Conservation (phyloP, 1,140 invertebrate genomes). For the Megathymus violae region DNA sequence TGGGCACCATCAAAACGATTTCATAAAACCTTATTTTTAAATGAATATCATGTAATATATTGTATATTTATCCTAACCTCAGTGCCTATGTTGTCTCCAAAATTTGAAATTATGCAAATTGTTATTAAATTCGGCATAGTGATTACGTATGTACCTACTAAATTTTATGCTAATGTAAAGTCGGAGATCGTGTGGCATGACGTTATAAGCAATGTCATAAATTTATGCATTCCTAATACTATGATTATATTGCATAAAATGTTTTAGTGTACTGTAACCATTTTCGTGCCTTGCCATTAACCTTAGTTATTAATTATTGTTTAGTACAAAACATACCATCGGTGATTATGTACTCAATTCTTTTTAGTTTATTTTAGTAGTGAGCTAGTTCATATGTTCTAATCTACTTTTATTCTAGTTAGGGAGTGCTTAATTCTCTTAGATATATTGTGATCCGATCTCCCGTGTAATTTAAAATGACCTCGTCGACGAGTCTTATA, state of each 20-base stretch:
- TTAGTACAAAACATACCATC: no score
- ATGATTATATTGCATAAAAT: not conserved
- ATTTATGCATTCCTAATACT: not conserved
- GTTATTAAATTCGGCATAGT: no score
- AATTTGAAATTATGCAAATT: no score
- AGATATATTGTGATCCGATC: not conserved
- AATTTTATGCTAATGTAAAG: not conserved
- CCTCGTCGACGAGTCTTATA: no score
- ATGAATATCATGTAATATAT: no score
- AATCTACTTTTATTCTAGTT: conserved; percentile 1
- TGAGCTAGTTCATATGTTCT: conserved; percentile 1
- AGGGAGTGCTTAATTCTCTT: conserved; percentile 8
- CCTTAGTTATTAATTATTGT: no score
- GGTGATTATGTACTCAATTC: conserved; percentile 4
- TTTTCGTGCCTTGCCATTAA: no score
- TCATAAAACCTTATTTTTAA: no score
- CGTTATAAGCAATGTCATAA: not conserved
- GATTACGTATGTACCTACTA: not conserved
- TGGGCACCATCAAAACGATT: no score
- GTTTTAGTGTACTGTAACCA: not conserved
- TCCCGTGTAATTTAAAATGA: not conserved
- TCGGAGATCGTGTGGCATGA: not conserved
- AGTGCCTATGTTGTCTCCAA: not conserved
- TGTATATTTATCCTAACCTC: no score
- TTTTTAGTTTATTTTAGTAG: conserved; percentile 3